Evolutionary conservation across 2,888 invertebrate genomes (phyloP).

Genomic region (Drosophila anceps): DNA sequence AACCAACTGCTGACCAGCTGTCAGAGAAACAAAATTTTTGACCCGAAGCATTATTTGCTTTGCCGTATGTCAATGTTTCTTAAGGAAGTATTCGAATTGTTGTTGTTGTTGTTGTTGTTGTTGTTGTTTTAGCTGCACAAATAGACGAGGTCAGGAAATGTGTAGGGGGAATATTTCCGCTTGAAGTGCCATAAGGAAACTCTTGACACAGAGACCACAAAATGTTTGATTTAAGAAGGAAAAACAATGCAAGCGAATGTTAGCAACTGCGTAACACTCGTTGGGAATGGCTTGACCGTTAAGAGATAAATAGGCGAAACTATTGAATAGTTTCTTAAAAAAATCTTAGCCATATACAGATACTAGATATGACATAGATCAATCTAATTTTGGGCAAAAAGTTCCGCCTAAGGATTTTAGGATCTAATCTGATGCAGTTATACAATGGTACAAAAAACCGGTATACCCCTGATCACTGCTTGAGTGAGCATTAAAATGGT

Average conservation of each 20-base stretch:
- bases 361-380: not conserved
- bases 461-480: not conserved
- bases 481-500: constrained; percentile 19
- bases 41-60: constrained; percentile 23
- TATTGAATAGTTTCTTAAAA: not conserved
- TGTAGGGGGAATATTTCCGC: constrained; percentile 37
- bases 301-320: not conserved
- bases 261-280: not conserved
- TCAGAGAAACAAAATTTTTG: constrained; percentile 26
- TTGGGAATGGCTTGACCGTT: not conserved
- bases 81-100: constrained; percentile 33
- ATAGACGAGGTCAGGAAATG: constrained; percentile 4
- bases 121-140: constrained; percentile 50
- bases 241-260: not conserved
- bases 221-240: constrained; percentile 12
- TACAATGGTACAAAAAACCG: not conserved
- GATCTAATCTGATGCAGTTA: not conserved
- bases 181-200: constrained; percentile 17
- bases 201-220: constrained; percentile 13
- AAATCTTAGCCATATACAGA: not conserved
- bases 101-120: not conserved
- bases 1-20: constrained; percentile 49
- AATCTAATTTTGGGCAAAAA: too few species aligned
- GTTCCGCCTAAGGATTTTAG: not conserved
- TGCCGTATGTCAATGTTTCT: constrained; percentile 49